Base-by-base conservation (phyloP, 2,113 vertebrate genomes). In the Lanius ludovicianus region DNA sequence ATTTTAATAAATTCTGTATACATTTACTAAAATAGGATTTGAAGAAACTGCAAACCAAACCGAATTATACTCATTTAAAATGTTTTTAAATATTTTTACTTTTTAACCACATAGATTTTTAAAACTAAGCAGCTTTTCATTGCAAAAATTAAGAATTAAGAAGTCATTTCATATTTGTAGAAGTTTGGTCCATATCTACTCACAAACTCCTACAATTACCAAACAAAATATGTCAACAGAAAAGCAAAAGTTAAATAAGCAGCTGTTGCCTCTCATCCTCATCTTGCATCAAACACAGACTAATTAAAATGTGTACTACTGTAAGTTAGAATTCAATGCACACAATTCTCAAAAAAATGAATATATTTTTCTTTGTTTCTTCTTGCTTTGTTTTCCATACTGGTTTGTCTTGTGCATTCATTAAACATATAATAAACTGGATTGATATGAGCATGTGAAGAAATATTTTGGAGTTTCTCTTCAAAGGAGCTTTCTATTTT, bases 401-500 rank as follows among this genome's bases (percentile, higher is more conserved):
- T 82, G 5, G 24, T 83, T 96, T 91, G 15, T 56, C 37, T 59
- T 71, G n/a, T 87, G 69, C 60, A 73, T 96, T 97, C 91, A 81
- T 96, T 97, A 82, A 82, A 79, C 20, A 53, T 55, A 84, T 75
- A 95, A 89, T 94, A 91, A 83, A 90, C 17, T 62, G 17, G 49
- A 93, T 83, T 91, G 69, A 95, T 95, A 92, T 22, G 59, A 75
- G 39, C 30, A 67, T 33, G 27, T 75, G 17, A 93, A 94, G 92
- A 92, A 94, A 70, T 80, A 27, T 90, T 96, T 92, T 67, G 18
- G 70, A 17, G 15, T 76, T 95, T 79, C 15, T 77, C 24, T 94
- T 96, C 64, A 87, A 91, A 97, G 39, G 18, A 71, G 2, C 23
- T 95, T 96, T 86, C 31, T 81, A 62, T 97, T 95, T 97, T 83